Evolutionary conservation across 2,888 invertebrate genomes (phyloP).

Genomic region (Acronicta alni): DNA sequence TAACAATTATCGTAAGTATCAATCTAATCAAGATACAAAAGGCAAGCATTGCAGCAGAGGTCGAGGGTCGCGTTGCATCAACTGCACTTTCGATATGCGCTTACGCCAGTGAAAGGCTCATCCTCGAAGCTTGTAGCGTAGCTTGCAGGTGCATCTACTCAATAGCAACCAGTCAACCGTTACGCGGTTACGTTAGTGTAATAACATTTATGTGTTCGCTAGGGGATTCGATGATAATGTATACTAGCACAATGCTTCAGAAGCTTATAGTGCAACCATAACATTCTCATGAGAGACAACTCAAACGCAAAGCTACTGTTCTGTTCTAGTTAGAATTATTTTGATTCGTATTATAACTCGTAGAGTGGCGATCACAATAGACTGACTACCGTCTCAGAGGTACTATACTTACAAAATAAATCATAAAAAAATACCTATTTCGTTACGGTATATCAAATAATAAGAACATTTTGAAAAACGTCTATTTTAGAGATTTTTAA

Average conservation of each 20-base stretch:
- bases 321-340: too few relatives aligned
- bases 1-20: slow-evolving; percentile 53
- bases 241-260: slow-evolving; percentile 48
- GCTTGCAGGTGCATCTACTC: slow-evolving; percentile 73
- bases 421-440: too few relatives aligned
- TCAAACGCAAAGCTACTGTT: too few relatives aligned
- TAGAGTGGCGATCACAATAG: too few relatives aligned
- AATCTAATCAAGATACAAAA: slow-evolving; percentile 61
- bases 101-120: slow-evolving; percentile 85
- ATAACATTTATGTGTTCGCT: slow-evolving; percentile 58
- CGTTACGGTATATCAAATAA: too few relatives aligned
- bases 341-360: too few relatives aligned
- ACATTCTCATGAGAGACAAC: too few relatives aligned
- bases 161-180: slow-evolving; percentile 55
- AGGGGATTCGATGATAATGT: slow-evolving; percentile 40
- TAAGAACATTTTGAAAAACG: too few relatives aligned
- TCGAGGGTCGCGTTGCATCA: slow-evolving; percentile 83
- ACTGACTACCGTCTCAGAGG: too few relatives aligned
- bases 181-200: slow-evolving; percentile 61
- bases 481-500: too few relatives aligned
- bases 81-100: slow-evolving; percentile 85
- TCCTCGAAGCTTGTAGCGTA: slow-evolving; percentile 62
- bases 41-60: slow-evolving; percentile 63
- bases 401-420: too few relatives aligned
- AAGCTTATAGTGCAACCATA: slow-evolving; percentile 35